phyloP scores from a whole-genome alignment of 2,888 invertebrate genomes.

The Salticus scenicus region DNA sequence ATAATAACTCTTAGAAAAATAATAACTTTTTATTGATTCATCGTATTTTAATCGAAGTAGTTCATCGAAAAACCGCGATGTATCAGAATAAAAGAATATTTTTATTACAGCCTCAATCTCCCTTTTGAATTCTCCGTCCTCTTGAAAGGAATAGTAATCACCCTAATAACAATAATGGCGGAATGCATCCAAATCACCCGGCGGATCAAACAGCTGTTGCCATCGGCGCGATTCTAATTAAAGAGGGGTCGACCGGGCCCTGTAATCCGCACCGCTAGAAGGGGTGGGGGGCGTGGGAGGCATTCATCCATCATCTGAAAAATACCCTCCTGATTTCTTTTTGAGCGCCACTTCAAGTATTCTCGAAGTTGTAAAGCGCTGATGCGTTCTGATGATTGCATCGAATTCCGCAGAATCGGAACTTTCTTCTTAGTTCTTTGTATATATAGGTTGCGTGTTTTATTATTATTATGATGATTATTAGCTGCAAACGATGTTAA shows the following conservation, averaged over 20 bases:
- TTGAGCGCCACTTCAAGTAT: background rate
- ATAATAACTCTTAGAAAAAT: no score
- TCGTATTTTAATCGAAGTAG: no score
- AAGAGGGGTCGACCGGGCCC: background rate
- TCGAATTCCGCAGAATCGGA: no score
- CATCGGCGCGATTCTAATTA: background rate
- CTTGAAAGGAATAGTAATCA: background rate
- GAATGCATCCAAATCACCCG: background rate
- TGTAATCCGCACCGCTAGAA: background rate
- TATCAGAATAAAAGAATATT: no score
- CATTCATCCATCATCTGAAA: background rate
- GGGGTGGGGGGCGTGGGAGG: background rate
- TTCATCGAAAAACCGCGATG: no score
- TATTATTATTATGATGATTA: no score
- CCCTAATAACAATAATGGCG: background rate
- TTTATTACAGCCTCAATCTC: no score
- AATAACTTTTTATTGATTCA: no score
- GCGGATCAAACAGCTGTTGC: background rate
- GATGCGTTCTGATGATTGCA: background rate
- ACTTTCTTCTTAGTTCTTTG: no score
- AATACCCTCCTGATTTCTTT: background rate
- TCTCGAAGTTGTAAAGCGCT: background rate
- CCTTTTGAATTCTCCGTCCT: background rate
- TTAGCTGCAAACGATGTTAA: no score
- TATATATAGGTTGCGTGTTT: no score